A percentile compares a stretch with the other conserved stretches of the same genome.
phyloP scores from a whole-genome alignment of 2,797 vertebrate genomes.

The Pantherophis vulpinus region DNA sequence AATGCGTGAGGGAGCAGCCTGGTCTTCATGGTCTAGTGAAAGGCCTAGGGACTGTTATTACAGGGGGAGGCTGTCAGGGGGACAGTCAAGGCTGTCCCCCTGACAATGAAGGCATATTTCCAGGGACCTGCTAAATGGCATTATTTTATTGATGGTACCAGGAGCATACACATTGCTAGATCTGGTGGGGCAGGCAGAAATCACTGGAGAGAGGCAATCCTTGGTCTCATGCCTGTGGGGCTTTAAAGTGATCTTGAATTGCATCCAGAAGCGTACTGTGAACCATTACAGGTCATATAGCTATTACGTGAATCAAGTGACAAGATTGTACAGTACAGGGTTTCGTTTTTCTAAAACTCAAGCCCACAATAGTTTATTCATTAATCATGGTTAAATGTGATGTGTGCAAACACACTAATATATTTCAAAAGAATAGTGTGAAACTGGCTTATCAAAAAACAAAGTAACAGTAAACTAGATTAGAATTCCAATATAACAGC shows the following conservation, averaged over 20 bases:
- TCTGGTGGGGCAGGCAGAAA: background rate
- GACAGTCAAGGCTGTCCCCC: too few relatives aligned
- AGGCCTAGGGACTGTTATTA: background rate
- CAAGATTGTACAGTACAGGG: background rate
- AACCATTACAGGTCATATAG: background rate
- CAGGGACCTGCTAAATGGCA: background rate
- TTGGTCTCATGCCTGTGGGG: background rate
- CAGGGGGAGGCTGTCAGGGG: background rate
- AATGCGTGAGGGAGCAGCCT: background rate
- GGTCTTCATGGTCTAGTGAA: background rate
- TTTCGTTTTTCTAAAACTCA: background rate
- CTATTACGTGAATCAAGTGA: background rate
- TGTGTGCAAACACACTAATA: background rate
- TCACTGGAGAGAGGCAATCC: background rate
- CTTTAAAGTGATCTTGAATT: background rate
- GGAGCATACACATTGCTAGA: background rate
- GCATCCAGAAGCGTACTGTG: background rate
- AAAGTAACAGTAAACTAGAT: background rate
- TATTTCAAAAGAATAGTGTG: background rate
- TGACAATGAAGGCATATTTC: background rate
- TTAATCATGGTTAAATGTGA: background rate
- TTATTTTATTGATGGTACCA: background rate
- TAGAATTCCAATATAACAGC: background rate
- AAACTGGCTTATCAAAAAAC: background rate
- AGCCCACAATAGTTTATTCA: background rate